Conservation (phyloP, 1,140 invertebrate species). For the Ectropis grisescens region DNA sequence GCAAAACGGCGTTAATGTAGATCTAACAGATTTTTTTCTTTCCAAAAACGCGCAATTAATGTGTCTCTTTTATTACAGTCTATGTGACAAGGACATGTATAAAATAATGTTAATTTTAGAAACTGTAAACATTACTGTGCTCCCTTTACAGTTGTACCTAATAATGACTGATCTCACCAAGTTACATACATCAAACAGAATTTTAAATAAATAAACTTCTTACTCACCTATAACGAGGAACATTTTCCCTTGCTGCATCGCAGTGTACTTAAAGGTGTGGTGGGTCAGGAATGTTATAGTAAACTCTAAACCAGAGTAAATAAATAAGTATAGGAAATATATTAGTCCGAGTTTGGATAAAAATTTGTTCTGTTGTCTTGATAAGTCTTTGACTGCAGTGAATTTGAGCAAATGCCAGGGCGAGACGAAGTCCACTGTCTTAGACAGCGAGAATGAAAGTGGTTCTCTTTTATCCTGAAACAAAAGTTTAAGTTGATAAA, state of each 20-base stretch:
- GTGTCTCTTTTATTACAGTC: too few species aligned
- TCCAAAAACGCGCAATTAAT: too few species aligned
- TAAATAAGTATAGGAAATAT: slow-evolving; percentile 96
- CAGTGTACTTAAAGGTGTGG: slow-evolving; percentile 90
- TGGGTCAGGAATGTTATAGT: slow-evolving; percentile 98
- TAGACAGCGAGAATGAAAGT: slow-evolving; percentile 76
- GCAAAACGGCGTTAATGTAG: too few species aligned
- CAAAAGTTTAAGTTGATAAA: too few species aligned
- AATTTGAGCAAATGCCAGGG: slow-evolving; percentile 73
- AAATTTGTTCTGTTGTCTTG: slow-evolving; percentile 71
- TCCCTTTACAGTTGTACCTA: too few species aligned
- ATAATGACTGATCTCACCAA: too few species aligned
- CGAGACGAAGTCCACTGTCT: slow-evolving; percentile 79
- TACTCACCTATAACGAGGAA: slow-evolving; percentile 90
- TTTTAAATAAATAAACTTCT: too few species aligned
- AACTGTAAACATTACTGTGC: too few species aligned
- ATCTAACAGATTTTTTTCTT: too few species aligned
- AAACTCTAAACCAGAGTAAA: slow-evolving; percentile 98
- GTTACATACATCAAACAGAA: too few species aligned
- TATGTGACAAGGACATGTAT: too few species aligned
- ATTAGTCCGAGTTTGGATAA: slow-evolving; percentile 84
- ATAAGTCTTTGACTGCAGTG: slow-evolving; percentile 73
- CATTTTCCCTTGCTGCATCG: slow-evolving; percentile 98
- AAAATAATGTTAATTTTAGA: too few species aligned
- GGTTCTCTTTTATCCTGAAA: slow-evolving; percentile 79